Conservation (phyloP, 2,797 vertebrate species). For the Notolepis coatsorum region DNA sequence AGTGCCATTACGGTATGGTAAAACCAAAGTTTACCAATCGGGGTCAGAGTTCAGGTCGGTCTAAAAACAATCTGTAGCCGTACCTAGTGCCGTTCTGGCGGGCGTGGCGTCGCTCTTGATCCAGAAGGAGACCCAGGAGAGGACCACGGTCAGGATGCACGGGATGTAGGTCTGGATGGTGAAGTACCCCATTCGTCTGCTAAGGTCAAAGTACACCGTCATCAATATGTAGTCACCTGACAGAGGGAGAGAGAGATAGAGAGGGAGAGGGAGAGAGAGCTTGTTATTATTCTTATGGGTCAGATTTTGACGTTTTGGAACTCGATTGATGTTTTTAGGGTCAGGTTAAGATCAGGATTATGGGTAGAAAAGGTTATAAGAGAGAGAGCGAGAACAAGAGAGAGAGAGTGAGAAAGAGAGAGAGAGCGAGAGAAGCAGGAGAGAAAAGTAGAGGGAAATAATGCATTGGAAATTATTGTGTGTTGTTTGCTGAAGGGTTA, state of each 20-base stretch:
- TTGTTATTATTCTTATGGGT: no score
- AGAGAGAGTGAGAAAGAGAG: constrained; percentile 9
- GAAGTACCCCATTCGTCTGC: constrained; percentile 98
- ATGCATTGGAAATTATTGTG: no score
- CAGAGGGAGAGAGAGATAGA: constrained; percentile 29
- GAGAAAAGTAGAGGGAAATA: no score
- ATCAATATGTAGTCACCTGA: constrained; percentile 95
- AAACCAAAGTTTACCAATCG: no score
- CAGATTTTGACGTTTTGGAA: no score
- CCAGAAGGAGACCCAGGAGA: constrained; percentile 99
- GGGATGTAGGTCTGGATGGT: constrained; percentile 99
- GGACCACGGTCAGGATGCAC: constrained; percentile 95
- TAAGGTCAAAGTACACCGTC: constrained; percentile 96
- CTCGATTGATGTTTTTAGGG: no score
- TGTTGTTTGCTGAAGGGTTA: no score
- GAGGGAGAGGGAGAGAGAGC: background rate
- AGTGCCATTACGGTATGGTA: no score
- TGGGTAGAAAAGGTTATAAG: no score
- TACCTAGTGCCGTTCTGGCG: constrained; percentile 94
- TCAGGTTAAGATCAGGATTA: no score
- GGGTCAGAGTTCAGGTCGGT: no score
- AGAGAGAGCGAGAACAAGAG: background rate
- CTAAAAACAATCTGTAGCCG: no score
- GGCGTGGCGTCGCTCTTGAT: constrained; percentile 98
- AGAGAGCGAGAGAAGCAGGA: constrained; percentile 1